A percentile compares a stretch with the other conserved stretches of the same genome.
phyloP scores from a whole-genome alignment of 2,113 vertebrate species.

The Lipophrys pholis region DNA sequence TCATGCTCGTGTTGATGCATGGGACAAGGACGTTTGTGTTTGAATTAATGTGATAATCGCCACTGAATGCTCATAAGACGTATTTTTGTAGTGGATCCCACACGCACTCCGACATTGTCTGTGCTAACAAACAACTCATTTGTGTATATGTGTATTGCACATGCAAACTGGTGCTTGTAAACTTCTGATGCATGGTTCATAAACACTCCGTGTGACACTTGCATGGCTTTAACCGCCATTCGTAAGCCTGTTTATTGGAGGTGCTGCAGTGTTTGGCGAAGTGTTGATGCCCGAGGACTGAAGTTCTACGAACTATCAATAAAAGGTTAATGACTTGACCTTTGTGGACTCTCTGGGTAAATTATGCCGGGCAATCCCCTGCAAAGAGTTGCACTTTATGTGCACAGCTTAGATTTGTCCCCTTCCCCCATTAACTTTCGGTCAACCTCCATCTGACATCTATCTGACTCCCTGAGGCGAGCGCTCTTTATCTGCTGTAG shows the following conservation, averaged over 20 bases:
- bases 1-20: slow-evolving; percentile 59
- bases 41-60: slow-evolving; percentile 65
- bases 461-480: slow-evolving; percentile 11
- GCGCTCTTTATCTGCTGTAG: slow-evolving; percentile 49
- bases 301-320: slow-evolving; percentile 67
- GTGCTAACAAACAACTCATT: slow-evolving; percentile 18
- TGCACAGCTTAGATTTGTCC: slow-evolving; percentile 49
- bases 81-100: slow-evolving; percentile 19
- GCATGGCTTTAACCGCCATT: slow-evolving; percentile 36
- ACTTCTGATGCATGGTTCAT: slow-evolving; percentile 19
- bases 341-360: slow-evolving; percentile 51
- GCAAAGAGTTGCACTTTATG: slow-evolving; percentile 60
- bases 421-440: slow-evolving; percentile 57
- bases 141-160: background rate
- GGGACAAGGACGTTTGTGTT: slow-evolving; percentile 73
- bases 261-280: slow-evolving; percentile 50
- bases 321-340: slow-evolving; percentile 79
- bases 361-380: slow-evolving; percentile 63
- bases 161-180: too few species aligned
- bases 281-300: slow-evolving; percentile 60
- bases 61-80: slow-evolving; percentile 24
- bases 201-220: slow-evolving; percentile 44
- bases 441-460: slow-evolving; percentile 39
- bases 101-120: slow-evolving; percentile 3
- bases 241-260: slow-evolving; percentile 50